Evolutionary conservation across 2,888 invertebrate species (phyloP).

Genomic region (Torymus auratus): DNA sequence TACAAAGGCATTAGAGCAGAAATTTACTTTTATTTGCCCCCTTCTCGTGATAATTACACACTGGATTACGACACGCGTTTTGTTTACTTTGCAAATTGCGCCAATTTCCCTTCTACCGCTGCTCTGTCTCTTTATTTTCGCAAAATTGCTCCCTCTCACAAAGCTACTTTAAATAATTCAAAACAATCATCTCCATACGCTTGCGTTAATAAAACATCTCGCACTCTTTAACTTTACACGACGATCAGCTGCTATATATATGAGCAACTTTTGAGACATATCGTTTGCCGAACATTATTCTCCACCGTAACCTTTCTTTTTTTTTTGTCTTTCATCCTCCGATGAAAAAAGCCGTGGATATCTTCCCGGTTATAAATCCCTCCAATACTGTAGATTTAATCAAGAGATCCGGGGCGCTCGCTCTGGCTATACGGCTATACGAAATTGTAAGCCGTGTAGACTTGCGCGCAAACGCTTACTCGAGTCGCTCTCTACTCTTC

Average conservation of each 20-base stretch:
- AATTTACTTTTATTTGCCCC: constrained; percentile 48
- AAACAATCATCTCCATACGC: too few species aligned
- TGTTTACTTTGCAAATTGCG: constrained; percentile 22
- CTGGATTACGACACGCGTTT: not conserved
- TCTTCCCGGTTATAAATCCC: constrained; percentile 41
- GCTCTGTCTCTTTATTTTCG: not conserved
- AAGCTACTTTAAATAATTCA: too few species aligned
- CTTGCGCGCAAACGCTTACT: constrained; percentile 35
- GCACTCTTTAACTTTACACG: too few species aligned
- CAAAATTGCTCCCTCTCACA: not conserved
- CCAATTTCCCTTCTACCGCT: not conserved
- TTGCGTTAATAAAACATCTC: too few species aligned
- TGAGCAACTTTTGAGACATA: not conserved
- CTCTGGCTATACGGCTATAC: constrained; percentile 22
- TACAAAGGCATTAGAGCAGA: constrained; percentile 46
- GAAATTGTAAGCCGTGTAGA: constrained; percentile 53
- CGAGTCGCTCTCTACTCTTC: constrained; percentile 62
- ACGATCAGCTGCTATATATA: too few species aligned
- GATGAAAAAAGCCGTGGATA: constrained; percentile 21
- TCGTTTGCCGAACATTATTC: too few species aligned
- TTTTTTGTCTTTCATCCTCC: not conserved
- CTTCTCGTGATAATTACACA: constrained; percentile 21
- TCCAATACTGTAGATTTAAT: constrained; percentile 47
- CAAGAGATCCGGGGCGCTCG: not conserved
- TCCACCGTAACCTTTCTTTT: not conserved